Evolutionary conservation across 2,888 invertebrate species (phyloP), one percentile per base, ranked within the genome.

Genomic region (Galerucella nymphaeae): DNA sequence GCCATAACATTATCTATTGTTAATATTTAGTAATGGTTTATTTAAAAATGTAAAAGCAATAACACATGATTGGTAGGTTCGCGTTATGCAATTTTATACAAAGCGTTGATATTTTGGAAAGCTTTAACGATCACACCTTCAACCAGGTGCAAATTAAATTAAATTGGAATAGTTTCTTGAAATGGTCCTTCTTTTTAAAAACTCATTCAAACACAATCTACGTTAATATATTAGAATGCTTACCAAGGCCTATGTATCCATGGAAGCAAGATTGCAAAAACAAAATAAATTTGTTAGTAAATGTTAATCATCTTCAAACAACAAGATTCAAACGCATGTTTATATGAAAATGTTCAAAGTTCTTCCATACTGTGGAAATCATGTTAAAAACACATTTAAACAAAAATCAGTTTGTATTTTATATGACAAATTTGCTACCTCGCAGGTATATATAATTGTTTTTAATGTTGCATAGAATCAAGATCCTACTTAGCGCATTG

Each of bases 201-300:
- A 16, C 20, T 45, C 11, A 58, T 48, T 8, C 45, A 42, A 38
- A 18, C 16, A 23, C 18, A 23, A 67, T n/a, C 16, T 59, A 48
- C 13, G 23, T 41, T 55, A 30, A 61, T 71, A 65, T 16, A 67
- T 38, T 16, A 57, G 42, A 68, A 63, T 76, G 71, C 83, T 83
- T 83, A 83, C 83, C 83, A 83, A 81, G 78, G 83, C 83, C 83
- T 83, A 80, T 75, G 76, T 72, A 76, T 75, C 80, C 80, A 75
- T 75, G 79, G 78, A 79, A 80, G 81, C 81, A 76, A 80, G 78
- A 74, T 70, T 75, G 75, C 67, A 79, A 80, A 76, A 74, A 53
- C 53, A 53, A 53, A 75, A 78, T 73, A 66, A 72, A 53, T 72
- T 62, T 65, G 76, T 80, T 80, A 80, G 80, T 80, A 73, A 48